These are phyloP conservation scores for Rapana venosa DNA, from an alignment of 2,888 invertebrate genomes.

Conservation along the genomic window DNA sequence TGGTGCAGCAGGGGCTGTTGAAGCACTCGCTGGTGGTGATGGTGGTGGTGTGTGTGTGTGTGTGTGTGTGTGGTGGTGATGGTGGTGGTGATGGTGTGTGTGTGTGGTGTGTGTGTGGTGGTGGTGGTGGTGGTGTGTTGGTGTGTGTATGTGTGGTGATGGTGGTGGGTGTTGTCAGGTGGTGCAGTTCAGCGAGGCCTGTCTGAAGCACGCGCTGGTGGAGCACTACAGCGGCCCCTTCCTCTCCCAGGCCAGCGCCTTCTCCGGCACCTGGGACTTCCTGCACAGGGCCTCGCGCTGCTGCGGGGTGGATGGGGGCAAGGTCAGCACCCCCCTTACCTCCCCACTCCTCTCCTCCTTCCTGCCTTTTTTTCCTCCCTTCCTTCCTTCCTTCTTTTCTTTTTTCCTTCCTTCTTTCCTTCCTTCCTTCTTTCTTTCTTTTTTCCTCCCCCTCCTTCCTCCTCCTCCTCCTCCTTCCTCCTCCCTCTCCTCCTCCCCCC, in stretches of 20 bases:
- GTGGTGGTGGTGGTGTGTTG: too few species aligned
- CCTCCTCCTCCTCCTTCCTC: not conserved
- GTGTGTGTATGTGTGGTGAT: not conserved
- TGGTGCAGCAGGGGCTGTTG: not conserved
- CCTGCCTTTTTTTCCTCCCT: not conserved
- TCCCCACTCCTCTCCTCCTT: not conserved
- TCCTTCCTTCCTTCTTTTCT: not conserved
- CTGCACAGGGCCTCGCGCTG: not conserved
- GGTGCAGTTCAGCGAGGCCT: not conserved
- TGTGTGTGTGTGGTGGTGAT: too few species aligned
- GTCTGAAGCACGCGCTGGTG: not conserved
- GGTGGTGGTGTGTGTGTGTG: too few species aligned
- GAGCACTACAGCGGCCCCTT: not conserved
- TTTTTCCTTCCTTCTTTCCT: conserved; percentile 7
- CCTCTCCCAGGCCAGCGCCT: not conserved
- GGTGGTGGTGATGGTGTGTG: too few species aligned
- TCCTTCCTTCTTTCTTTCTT: not conserved
- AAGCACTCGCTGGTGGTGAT: not conserved
- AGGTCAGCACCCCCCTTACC: not conserved
- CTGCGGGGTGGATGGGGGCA: conserved; percentile 17
- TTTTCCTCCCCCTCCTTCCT: not conserved
- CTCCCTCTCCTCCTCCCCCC: not conserved
- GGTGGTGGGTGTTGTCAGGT: conserved; percentile 9
- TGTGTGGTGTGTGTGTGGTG: too few species aligned
- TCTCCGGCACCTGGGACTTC: conserved; percentile 13